Evolutionary conservation across 2,113 vertebrate species (phyloP), one percentile per base, ranked within the genome.

Genomic region (Hepsetus odoe): DNA sequence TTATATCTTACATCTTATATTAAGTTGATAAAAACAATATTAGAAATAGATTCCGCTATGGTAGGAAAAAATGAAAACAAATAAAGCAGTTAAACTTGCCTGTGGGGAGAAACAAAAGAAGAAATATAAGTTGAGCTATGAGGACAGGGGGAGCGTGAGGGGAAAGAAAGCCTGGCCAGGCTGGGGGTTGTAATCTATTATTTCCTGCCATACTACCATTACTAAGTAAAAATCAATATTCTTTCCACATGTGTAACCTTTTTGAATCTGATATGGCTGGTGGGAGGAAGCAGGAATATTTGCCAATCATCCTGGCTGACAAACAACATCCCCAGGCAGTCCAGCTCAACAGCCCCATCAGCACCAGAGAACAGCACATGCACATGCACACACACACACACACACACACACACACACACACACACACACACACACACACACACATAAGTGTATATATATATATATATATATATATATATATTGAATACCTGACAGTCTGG

Each of bases 191-290:
- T 85, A 85, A 86, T 88, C 79, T 85, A 83, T 85, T 75, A 85
- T 83, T 83, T 88, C 81, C 81, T 76, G 65, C 77, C 66, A 38
- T 74, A 73, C 68, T 42, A 82, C 82, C 82, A 76, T 82, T 73
- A 53, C 81, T 83, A 85, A 88, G 80, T 77, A 76, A 83, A 86
- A 88, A 86, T 85, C 87, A 80, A 88, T 86, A 84, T 84, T 76
- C 74, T 76, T 83, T 84, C 79, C 82, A 84, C 74, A 84, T 82
- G 74, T 88, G 67, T 80, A 83, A 83, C 83, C 82, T 80, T 83
- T 83, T 74, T 71, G 80, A 62, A 85, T 84, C 84, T 80, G 85
- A 86, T 88, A 86, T 13, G 73, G 65, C 67, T 51, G 64, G 70
- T 53, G 72, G 58, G 72, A 82, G 53, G 59, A 86, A 71, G 55